Evolutionary conservation across 2,797 vertebrate species (phyloP).

Genomic region (Pantherophis alleghaniensis): DNA sequence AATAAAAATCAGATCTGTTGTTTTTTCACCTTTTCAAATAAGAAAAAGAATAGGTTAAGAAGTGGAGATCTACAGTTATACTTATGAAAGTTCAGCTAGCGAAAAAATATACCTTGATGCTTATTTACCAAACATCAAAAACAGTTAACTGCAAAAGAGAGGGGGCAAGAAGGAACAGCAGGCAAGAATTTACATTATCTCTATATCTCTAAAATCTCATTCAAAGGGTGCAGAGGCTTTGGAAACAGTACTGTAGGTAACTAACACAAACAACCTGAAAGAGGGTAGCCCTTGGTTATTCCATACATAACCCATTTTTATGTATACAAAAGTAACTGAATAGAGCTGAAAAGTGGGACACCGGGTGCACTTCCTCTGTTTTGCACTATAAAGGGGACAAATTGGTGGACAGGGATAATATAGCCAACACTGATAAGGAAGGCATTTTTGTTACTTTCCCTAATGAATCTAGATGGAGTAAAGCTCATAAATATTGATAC

Average conservation of each 20-base stretch:
- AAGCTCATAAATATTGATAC: neutral
- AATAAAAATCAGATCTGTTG: neutral
- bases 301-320: neutral
- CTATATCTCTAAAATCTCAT: neutral
- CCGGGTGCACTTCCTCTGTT: neutral
- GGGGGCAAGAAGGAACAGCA: neutral
- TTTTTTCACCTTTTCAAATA: neutral
- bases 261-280: neutral
- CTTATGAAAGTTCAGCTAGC: neutral
- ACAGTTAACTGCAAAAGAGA: neutral
- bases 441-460: neutral
- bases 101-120: neutral
- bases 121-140: neutral
- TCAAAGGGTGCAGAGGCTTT: neutral
- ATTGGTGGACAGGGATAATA: neutral
- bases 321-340: neutral
- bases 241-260: neutral
- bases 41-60: neutral
- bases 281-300: neutral
- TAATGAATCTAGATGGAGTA: neutral
- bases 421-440: neutral
- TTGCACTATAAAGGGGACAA: neutral
- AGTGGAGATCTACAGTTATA: neutral
- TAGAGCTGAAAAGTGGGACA: neutral
- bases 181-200: neutral